phyloP scores from a whole-genome alignment of 2,888 invertebrate genomes.

The Drosophila melanosoma region DNA sequence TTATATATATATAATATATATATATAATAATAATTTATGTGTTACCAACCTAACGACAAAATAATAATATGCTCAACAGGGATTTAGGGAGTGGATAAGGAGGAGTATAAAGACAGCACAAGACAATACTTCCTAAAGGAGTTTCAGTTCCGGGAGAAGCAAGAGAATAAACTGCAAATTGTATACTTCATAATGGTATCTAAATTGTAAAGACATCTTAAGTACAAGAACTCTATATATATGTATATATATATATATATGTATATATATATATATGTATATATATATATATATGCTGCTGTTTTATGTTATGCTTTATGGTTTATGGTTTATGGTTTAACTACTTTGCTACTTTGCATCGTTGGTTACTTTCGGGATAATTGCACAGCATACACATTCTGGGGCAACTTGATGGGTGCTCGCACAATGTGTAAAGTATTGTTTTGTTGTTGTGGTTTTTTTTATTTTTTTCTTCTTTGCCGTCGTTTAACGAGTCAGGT shows the following conservation, averaged over 20 bases:
- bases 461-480: conserved; percentile 12
- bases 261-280: too few relatives aligned
- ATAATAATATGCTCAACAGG: background rate
- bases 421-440: conserved; percentile 23
- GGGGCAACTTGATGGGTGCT: conserved; percentile 29
- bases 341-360: conserved; percentile 1
- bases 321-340: background rate
- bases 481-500: conserved; percentile 29
- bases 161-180: background rate
- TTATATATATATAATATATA: too few relatives aligned
- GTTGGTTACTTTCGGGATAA: conserved; percentile 37
- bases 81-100: too few relatives aligned
- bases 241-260: too few relatives aligned
- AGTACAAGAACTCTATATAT: background rate
- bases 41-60: background rate
- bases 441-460: background rate
- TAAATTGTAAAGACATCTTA: conserved; percentile 4
- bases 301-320: background rate
- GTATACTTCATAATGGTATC: background rate
- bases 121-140: background rate
- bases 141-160: background rate
- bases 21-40: background rate
- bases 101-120: background rate
- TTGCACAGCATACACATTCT: conserved; percentile 43
- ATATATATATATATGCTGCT: background rate